Percentiles rank a stretch among this genome's conserved stretches.
These are phyloP conservation scores for Brachypalpus laphriformis DNA, from an alignment of 2,888 invertebrate species.

Conservation along the genomic window DNA sequence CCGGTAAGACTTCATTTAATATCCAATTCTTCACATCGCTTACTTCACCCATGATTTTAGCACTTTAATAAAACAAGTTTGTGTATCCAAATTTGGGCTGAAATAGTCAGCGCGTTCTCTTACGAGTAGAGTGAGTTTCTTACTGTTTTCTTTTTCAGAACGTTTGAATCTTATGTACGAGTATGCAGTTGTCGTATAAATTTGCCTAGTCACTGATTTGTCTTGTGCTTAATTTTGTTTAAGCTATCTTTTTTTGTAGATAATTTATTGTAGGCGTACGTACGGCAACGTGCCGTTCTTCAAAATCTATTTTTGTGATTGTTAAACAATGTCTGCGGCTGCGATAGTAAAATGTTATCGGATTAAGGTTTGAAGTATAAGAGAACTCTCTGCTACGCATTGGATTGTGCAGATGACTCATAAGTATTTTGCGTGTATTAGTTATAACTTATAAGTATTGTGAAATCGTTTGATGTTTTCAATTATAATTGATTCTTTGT, in stretches of 20 bases:
- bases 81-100: neutral
- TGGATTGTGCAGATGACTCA: neutral
- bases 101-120: neutral
- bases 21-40: conserved; percentile 65
- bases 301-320: neutral
- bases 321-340: neutral
- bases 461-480: too few species aligned
- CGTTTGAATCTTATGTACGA: conserved; percentile 2
- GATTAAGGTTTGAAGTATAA: neutral
- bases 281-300: neutral
- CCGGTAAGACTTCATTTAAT: conserved; percentile 44
- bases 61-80: neutral
- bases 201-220: neutral
- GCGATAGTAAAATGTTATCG: neutral
- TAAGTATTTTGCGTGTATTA: neutral
- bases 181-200: neutral
- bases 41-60: conserved; percentile 8
- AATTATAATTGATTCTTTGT: too few species aligned
- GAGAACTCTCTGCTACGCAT: neutral
- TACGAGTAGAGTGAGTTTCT: neutral
- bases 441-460: too few species aligned
- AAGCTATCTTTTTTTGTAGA: neutral
- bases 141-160: neutral
- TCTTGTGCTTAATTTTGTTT: neutral
- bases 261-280: neutral